phyloP scores from a whole-genome alignment of 2,797 vertebrate species.

The Molossus alvarezi region DNA sequence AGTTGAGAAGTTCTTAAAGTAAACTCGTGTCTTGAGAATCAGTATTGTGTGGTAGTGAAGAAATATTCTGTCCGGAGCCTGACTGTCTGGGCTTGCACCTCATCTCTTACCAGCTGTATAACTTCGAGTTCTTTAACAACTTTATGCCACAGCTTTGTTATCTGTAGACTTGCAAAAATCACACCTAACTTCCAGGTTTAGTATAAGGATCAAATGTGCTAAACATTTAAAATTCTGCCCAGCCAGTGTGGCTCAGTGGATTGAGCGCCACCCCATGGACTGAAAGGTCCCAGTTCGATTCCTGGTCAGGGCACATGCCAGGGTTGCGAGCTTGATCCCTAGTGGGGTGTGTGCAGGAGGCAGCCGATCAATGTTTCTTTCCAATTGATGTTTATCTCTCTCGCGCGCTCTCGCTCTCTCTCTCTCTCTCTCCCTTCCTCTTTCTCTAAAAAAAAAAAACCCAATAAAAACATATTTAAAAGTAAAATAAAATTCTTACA shows the following conservation, averaged over 20 bases:
- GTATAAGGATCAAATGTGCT: conserved; percentile 35
- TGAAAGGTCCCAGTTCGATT: no score
- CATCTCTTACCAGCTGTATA: background rate
- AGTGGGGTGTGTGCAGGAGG: no score
- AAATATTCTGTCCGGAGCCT: background rate
- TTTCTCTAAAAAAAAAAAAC: no score
- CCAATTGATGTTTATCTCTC: no score
- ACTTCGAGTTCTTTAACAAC: conserved; percentile 30
- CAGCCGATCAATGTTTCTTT: no score
- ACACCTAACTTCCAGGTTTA: conserved; percentile 18
- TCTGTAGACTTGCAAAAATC: conserved; percentile 36
- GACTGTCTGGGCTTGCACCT: background rate
- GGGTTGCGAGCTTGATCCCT: no score
- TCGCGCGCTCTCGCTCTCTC: no score
- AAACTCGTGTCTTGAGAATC: background rate
- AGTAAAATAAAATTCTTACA: conserved; percentile 48
- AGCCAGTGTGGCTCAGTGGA: no score
- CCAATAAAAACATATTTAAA: no score
- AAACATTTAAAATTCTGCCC: conserved; percentile 52
- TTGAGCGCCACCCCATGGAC: no score
- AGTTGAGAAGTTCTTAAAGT: background rate
- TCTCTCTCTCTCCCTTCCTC: no score
- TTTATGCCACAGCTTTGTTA: conserved; percentile 40
- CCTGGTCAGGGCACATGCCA: no score
- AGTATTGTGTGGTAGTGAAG: background rate